Evolutionary conservation across 2,797 vertebrate genomes (phyloP).

Genomic region (Atherinosoma microstoma): DNA sequence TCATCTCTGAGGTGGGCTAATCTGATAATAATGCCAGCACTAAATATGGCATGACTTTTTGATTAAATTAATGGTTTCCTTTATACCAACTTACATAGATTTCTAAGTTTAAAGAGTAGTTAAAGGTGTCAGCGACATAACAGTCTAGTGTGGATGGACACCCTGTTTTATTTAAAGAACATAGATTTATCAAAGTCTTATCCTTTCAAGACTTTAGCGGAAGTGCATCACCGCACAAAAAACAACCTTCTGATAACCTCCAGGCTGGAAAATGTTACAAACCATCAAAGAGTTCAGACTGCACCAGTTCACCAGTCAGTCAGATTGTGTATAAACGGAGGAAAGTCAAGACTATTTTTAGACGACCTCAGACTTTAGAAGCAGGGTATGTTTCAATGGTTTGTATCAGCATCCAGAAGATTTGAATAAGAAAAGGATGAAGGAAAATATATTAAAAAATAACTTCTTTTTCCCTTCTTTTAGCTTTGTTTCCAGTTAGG

Average conservation of each 20-base stretch:
- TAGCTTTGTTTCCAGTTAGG: too few relatives aligned
- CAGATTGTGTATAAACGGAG: not conserved
- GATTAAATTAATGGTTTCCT: not conserved
- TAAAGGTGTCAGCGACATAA: not conserved
- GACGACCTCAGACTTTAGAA: not conserved
- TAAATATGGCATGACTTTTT: not conserved
- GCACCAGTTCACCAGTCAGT: too few relatives aligned
- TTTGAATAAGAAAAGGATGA: too few relatives aligned
- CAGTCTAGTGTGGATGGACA: not conserved
- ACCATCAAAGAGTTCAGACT: not conserved
- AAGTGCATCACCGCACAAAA: not conserved
- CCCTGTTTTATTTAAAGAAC: not conserved
- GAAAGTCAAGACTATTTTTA: not conserved
- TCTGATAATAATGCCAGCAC: not conserved
- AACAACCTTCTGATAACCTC: not conserved
- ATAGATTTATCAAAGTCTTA: not conserved
- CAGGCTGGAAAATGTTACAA: not conserved
- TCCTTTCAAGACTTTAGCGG: not conserved
- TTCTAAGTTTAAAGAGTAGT: not conserved
- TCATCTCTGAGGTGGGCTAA: slow-evolving; percentile 82
- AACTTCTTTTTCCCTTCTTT: too few relatives aligned
- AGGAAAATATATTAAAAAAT: too few relatives aligned
- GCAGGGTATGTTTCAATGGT: too few relatives aligned
- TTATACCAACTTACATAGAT: not conserved
- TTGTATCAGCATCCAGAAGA: too few relatives aligned